Base-by-base conservation (phyloP, 2,797 vertebrate species). In the Ataeniobius toweri region DNA sequence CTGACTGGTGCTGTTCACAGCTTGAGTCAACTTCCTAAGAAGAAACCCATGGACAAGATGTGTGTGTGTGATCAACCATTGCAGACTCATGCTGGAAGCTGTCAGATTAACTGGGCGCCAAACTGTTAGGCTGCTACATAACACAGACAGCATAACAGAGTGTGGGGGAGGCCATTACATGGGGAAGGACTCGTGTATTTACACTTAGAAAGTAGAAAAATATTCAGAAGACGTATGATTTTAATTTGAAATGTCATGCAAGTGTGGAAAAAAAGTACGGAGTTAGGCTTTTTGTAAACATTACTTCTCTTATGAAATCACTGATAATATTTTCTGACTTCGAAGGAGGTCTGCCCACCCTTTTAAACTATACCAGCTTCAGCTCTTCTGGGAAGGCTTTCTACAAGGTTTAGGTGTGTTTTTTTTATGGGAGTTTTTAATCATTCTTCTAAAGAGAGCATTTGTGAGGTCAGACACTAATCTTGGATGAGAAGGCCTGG, bases 141-240 rank as follows among this genome's bases (percentile, higher is more conserved):
- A 93, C 90, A 85, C 82, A 10, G 82, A 44, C 80, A 84, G 85
- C 90, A 86, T 92, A 93, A 88, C 91, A 87, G 79, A 61, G 80
- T 77, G 76, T 26, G 39, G 74, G 75, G 74, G 85, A 85, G 72
- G 83, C 76, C 67, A 36, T 48, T 26, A 70, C 70, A 50, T 53
- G 83, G 16, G 39, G 48, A 78, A 56, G 22, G 71, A 73, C 72
- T 4, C 24, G 74, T 86, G 83, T 83, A 39, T 84, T 78, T 79
- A 56, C 63, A 63, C 83, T 86, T 68, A 3, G 78, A 74, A 76
- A 65, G 26, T 56, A 46, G 73, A 79, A 73, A 80, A 82, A 82
- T 81, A 75, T 80, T 44, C 31, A 46, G 22, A 84, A 83, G 46
- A 73, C 22, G 36, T 65, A 75, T 77, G 50, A 26, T 46, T 69